Conservation (phyloP, 2,888 invertebrate genomes). For the Meganola albula region DNA sequence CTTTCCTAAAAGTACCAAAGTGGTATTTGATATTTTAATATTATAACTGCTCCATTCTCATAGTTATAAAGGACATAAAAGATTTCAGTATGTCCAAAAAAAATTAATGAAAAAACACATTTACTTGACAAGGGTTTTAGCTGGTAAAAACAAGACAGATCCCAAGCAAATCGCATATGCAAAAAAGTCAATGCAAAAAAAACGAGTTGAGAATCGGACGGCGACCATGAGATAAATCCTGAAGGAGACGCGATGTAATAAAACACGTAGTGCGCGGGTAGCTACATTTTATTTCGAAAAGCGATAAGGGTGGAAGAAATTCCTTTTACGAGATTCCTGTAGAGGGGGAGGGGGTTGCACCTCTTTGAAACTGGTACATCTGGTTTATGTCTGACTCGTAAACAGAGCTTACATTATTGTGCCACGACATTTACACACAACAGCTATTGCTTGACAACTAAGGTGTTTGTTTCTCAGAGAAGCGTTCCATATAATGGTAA, state of each 20-base stretch:
- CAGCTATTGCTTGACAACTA: conserved; percentile 21
- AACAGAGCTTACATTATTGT: conserved; percentile 25
- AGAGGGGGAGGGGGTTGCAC: conserved; percentile 41
- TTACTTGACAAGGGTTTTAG: no score
- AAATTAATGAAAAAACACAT: no score
- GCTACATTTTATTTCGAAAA: conserved; percentile 76
- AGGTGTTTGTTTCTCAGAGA: no score
- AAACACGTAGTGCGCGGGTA: conserved; percentile 70
- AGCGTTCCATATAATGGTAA: no score
- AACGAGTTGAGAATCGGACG: conserved; percentile 50
- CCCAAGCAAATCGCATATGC: conserved; percentile 50
- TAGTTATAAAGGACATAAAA: no score
- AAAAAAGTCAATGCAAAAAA: no score
- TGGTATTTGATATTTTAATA: no score
- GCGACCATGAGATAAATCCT: conserved; percentile 71
- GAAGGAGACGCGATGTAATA: conserved; percentile 68
- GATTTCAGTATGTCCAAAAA: no score
- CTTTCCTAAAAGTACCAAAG: no score
- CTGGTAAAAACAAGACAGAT: conserved; percentile 37
- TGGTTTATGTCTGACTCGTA: conserved; percentile 54
- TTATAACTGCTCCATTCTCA: no score
- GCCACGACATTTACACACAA: conserved; percentile 24
- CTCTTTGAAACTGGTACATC: conserved; percentile 57
- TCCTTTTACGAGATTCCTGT: conserved; percentile 72
- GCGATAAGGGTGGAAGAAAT: conserved; percentile 75